Conservation (phyloP, 2,113 vertebrate genomes). For the Atractosteus spatula region DNA sequence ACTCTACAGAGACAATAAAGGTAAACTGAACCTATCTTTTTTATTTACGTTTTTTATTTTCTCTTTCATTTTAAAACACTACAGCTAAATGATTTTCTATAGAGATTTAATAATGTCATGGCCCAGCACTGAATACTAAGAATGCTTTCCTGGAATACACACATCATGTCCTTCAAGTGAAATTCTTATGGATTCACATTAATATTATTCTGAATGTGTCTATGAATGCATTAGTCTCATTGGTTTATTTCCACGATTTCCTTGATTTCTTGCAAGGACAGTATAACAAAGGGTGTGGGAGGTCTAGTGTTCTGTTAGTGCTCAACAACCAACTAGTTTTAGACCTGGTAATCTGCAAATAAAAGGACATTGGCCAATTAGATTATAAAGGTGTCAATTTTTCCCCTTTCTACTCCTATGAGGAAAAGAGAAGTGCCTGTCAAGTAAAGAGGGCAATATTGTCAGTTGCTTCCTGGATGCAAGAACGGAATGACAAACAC, state of each 20-base stretch:
- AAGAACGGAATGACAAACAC: no score
- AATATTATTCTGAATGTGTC: constrained; percentile 34
- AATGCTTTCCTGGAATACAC: constrained; percentile 14
- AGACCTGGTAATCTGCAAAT: constrained; percentile 41
- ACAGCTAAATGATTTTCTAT: no score
- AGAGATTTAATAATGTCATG: not conserved
- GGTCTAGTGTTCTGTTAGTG: constrained; percentile 26
- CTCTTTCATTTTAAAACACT: no score
- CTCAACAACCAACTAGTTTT: constrained; percentile 32
- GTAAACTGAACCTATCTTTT: no score
- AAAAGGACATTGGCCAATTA: constrained; percentile 32
- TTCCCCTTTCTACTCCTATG: not conserved
- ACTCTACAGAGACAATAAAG: no score
- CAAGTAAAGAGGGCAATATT: no score
- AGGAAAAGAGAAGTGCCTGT: no score
- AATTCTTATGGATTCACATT: constrained; percentile 19
- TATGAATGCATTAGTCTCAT: constrained; percentile 32
- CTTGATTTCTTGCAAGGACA: constrained; percentile 29
- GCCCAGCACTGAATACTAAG: constrained; percentile 21
- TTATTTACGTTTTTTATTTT: no score
- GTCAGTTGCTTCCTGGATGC: no score
- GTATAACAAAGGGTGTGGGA: constrained; percentile 35
- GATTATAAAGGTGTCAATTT: constrained; percentile 36
- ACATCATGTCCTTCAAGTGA: constrained; percentile 7
- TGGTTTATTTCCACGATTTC: constrained; percentile 30